Evolutionary conservation across 2,888 invertebrate genomes (phyloP), one percentile per base, ranked within the genome.

Genomic region (Bhutanitis thaidina): DNA sequence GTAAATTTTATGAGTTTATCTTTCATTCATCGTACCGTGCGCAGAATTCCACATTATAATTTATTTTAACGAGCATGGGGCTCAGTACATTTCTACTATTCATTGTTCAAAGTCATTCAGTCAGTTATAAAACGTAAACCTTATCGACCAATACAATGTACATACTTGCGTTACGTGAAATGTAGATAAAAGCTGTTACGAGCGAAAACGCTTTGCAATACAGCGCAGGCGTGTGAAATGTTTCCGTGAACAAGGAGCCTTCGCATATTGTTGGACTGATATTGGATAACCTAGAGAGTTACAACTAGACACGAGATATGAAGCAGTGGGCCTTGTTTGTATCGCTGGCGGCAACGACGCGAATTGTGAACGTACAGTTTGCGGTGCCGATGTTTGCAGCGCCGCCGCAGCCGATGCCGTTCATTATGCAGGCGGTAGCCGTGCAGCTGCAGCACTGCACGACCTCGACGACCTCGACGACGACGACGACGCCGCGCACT

Each of bases 401-500:
- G 25, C 16, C 43, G 7, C 46, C 47, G 35, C 20, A 39, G 40
- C 10, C 30, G 27, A 3, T 49, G 43, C 43, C 44, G 8, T 32
- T 49, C 20, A 7, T 49, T 30, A 0, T 43, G 37, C 49, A 29
- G 12, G 43, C 43, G 25, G 15, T 43, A 9, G 43, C 32, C n/a
- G 20, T 43, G 38, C 30, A 15, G 15, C 13, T 20, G 15, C 38
- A 30, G 9, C 49, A 32, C 3, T 16, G 30, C 30, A 8, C 25
- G 13, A 27, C 57, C 53, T 0, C 56, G 46, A 15, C 62, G 57
- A 0, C 60, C 52, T 10, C 60, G 53, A 1, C 44, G 58, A 30
- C 55, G 9, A 38, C 50, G 25, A 54, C 20, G 13, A 44, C 27
- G 7, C 25, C 34, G 14, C 50, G 50, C 15, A 44, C 15, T n/a